These are phyloP conservation scores for Philaethria dido DNA, from an alignment of 2,888 invertebrate genomes.

Conservation along the genomic window DNA sequence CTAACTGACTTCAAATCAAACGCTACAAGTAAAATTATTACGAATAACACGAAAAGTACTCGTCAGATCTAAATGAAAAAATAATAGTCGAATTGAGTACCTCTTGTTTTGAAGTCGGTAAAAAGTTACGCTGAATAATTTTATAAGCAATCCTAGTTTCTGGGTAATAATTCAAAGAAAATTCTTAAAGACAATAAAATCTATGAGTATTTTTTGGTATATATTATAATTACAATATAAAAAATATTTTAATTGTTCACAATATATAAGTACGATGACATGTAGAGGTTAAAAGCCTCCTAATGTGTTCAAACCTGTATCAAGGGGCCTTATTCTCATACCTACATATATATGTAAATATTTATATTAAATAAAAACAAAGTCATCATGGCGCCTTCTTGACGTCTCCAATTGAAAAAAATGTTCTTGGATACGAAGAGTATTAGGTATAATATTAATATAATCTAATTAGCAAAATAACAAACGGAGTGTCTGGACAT, in stretches of 20 bases:
- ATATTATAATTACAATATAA: neutral
- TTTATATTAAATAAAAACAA: neutral
- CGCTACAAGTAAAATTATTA: too few relatives aligned
- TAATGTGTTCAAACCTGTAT: neutral
- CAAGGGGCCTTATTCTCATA: neutral
- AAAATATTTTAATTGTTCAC: neutral
- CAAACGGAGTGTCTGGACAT: too few relatives aligned
- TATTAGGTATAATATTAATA: too few relatives aligned
- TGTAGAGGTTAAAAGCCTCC: conserved; percentile 4
- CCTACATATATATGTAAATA: neutral
- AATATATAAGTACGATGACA: neutral
- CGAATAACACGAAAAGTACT: too few relatives aligned
- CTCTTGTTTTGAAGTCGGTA: too few relatives aligned
- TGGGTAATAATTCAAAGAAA: neutral
- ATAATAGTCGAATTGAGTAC: too few relatives aligned
- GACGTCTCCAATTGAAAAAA: too few relatives aligned
- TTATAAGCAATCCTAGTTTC: neutral
- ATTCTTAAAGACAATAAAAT: neutral
- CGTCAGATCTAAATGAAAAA: too few relatives aligned
- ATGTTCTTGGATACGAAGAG: too few relatives aligned
- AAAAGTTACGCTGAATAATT: neutral
- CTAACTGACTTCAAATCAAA: too few relatives aligned
- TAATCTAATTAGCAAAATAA: too few relatives aligned
- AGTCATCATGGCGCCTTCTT: neutral
- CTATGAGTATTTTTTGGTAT: too few relatives aligned